These are phyloP conservation scores for Brachyalestes nurse DNA, from an alignment of 2,797 vertebrate genomes.

Conservation along the genomic window DNA sequence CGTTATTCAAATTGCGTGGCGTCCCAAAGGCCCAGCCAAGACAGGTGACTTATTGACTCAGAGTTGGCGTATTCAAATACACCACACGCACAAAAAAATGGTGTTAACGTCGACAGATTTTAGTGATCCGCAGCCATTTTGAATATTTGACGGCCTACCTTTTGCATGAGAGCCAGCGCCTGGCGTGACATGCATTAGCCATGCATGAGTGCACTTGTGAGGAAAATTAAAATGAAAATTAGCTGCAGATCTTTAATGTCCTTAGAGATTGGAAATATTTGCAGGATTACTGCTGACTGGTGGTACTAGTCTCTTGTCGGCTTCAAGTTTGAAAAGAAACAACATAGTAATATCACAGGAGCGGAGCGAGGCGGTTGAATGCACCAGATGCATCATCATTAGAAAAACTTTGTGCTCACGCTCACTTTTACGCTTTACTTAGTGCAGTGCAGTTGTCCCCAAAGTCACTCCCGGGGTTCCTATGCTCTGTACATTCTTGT, in stretches of 20 bases:
- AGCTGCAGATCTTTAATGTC: slow-evolving; percentile 45
- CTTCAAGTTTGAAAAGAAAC: slow-evolving; percentile 24
- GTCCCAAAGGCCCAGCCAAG: slow-evolving; percentile 24
- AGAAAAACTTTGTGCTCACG: not conserved
- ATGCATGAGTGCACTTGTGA: slow-evolving; percentile 52
- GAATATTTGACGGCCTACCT: slow-evolving; percentile 47
- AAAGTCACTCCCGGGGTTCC: not conserved
- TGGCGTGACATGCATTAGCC: slow-evolving; percentile 46
- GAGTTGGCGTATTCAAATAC: slow-evolving; percentile 40
- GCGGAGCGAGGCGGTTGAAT: not conserved
- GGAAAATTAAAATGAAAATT: slow-evolving; percentile 57
- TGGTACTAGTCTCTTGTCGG: slow-evolving; percentile 17
- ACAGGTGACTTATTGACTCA: slow-evolving; percentile 55
- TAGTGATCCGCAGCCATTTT: slow-evolving; percentile 23
- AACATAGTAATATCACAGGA: not conserved
- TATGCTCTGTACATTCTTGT: not conserved
- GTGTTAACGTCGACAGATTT: slow-evolving; percentile 49
- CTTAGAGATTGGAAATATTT: slow-evolving; percentile 28
- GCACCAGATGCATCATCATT: not conserved
- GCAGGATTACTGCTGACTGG: slow-evolving; percentile 42
- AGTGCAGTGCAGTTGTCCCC: no score
- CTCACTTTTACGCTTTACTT: not conserved
- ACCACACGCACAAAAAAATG: slow-evolving; percentile 19
- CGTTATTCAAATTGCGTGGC: slow-evolving; percentile 47
- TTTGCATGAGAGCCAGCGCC: slow-evolving; percentile 36